Conservation (phyloP, 2,888 invertebrate species). For the Acleris emargana region DNA sequence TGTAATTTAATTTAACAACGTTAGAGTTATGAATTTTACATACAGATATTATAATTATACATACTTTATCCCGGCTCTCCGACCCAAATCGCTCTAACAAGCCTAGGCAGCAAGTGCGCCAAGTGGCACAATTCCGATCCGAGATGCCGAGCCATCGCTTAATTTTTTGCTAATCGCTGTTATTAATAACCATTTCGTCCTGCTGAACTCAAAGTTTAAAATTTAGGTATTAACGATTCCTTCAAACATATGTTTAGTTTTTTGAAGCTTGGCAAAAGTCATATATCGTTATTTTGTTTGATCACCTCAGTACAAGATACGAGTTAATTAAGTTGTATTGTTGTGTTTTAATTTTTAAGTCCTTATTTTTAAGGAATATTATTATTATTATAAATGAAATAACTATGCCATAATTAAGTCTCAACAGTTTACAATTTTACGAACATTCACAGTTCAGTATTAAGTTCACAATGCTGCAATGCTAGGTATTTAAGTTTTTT, state of each 20-base stretch:
- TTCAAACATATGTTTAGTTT: neutral
- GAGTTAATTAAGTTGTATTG: constrained; percentile 41
- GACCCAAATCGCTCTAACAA: too few species aligned
- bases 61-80: too few species aligned
- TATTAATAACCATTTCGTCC: too few species aligned
- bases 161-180: too few species aligned
- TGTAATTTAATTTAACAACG: too few species aligned
- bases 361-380: constrained; percentile 32
- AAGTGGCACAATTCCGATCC: too few species aligned
- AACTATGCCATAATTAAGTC: constrained; percentile 23
- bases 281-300: constrained; percentile 37
- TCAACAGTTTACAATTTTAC: constrained; percentile 28
- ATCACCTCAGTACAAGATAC: constrained; percentile 60
- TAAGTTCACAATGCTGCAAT: constrained; percentile 33
- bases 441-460: constrained; percentile 31
- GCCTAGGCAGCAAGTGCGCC: too few species aligned
- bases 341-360: constrained; percentile 28
- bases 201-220: too few species aligned
- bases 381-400: constrained; percentile 20
- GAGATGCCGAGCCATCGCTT: too few species aligned
- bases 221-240: too few species aligned
- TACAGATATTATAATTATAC: too few species aligned
- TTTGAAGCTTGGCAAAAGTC: constrained; percentile 18
- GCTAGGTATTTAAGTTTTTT: constrained; percentile 3
- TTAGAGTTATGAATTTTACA: too few species aligned